phyloP scores from a whole-genome alignment of 1,140 invertebrate species.

The Drosophila repleta region DNA sequence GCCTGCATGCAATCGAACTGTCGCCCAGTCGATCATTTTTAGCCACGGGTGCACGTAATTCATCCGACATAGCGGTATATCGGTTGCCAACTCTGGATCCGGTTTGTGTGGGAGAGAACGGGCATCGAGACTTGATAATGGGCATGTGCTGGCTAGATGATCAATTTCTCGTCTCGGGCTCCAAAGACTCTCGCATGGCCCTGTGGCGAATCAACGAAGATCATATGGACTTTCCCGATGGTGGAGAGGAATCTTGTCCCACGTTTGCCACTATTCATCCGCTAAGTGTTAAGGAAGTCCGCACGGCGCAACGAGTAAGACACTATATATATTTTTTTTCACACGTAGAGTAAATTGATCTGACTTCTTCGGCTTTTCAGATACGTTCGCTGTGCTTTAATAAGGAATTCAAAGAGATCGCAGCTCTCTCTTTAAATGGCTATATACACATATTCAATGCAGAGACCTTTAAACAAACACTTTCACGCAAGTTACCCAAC shows the following conservation, averaged over 20 bases:
- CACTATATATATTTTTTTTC: background rate
- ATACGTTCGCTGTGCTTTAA: constrained; percentile 96
- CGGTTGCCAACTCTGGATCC: constrained; percentile 96
- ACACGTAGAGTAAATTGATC: background rate
- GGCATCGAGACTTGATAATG: constrained; percentile 97
- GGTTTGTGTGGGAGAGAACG: constrained; percentile 95
- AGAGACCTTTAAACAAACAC: constrained; percentile 92
- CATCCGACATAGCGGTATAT: constrained; percentile 97
- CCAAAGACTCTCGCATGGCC: constrained; percentile 93
- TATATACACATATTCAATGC: constrained; percentile 97
- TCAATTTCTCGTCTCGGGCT: constrained; percentile 96
- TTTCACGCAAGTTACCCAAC: constrained; percentile 93
- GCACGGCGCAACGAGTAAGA: constrained; percentile 85
- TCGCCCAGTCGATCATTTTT: constrained; percentile 96
- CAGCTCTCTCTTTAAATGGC: constrained; percentile 95
- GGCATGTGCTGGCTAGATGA: constrained; percentile 98
- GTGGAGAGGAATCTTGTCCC: constrained; percentile 85
- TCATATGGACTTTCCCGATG: constrained; percentile 85
- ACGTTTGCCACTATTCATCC: constrained; percentile 88
- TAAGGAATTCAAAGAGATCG: constrained; percentile 93
- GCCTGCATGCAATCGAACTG: constrained; percentile 96
- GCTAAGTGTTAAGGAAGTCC: constrained; percentile 90
- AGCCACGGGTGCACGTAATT: constrained; percentile 96
- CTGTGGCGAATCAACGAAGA: constrained; percentile 90
- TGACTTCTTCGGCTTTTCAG: constrained; percentile 69